These are phyloP conservation scores for Phengaris arion DNA, from an alignment of 2,888 invertebrate genomes.

Conservation along the genomic window DNA sequence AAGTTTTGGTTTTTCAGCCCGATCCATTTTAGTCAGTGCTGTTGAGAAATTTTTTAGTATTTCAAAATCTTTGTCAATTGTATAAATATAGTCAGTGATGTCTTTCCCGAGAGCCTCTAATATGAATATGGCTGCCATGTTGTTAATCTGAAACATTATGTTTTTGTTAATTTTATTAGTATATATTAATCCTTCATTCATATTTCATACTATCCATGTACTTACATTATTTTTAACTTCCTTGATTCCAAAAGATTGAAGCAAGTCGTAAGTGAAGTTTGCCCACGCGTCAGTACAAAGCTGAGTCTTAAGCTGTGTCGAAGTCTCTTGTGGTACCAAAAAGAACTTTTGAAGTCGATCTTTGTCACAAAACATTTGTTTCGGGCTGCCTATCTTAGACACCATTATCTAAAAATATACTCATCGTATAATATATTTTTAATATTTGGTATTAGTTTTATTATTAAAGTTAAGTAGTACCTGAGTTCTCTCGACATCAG, in stretches of 20 bases:
- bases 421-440: too few species aligned
- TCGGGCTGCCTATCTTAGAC: constrained; percentile 59
- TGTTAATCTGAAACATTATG: constrained; percentile 57
- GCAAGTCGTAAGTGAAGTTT: constrained; percentile 60
- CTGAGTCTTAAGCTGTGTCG: constrained; percentile 49
- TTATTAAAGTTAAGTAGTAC: constrained; percentile 43
- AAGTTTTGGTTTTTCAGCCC: constrained; percentile 40
- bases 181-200: too few species aligned
- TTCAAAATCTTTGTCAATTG: constrained; percentile 58
- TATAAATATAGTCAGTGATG: constrained; percentile 58
- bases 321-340: constrained; percentile 51
- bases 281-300: constrained; percentile 66
- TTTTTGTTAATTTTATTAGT: neutral
- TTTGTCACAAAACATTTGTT: constrained; percentile 67
- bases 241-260: constrained; percentile 62
- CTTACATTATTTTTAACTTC: constrained; percentile 67
- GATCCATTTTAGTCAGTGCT: constrained; percentile 47
- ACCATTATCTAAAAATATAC: constrained; percentile 58
- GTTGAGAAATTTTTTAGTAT: constrained; percentile 58
- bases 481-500: constrained; percentile 68
- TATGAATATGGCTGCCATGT: constrained; percentile 67
- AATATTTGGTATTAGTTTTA: too few species aligned
- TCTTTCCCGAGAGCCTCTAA: constrained; percentile 71
- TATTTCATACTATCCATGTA: constrained; percentile 28
- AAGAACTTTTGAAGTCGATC: constrained; percentile 60